Percentiles rank a stretch among this genome's conserved stretches.
Conservation (phyloP, 2,113 vertebrate genomes). For the Mirza zaza region DNA sequence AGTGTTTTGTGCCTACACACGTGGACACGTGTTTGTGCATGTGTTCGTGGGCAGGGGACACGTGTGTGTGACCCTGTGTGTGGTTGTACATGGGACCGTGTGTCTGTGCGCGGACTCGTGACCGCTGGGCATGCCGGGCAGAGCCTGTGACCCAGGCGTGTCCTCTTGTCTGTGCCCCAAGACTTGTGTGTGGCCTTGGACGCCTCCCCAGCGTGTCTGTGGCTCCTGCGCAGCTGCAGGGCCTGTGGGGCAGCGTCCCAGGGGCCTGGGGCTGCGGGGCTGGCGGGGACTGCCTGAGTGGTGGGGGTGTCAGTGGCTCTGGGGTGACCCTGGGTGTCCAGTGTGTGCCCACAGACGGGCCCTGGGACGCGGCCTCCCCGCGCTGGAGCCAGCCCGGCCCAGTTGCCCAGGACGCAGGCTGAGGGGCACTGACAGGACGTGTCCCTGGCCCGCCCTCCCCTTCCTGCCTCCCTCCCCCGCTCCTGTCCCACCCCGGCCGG, state of each 20-base stretch:
- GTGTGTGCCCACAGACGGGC: neutral
- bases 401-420: neutral
- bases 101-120: neutral
- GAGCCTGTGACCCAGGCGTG: neutral
- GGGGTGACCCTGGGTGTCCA: neutral
- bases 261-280: neutral
- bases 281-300: neutral
- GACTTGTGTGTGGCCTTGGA: neutral
- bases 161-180: neutral
- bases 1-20: neutral
- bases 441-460: no score
- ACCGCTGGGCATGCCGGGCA: neutral
- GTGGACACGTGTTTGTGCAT: neutral
- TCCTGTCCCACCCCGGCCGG: neutral
- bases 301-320: neutral
- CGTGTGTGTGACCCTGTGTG: neutral
- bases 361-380: neutral
- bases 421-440: neutral
- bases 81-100: neutral
- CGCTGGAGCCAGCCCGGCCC: neutral
- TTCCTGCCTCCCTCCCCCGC: accelerated
- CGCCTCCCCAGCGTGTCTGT: no score
- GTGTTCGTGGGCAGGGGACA: neutral
- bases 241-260: constrained; percentile 65
- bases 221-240: constrained; percentile 16